Base-by-base conservation (phyloP, 1,140 invertebrate genomes). In the Trachymyrmex septentrionalis region DNA sequence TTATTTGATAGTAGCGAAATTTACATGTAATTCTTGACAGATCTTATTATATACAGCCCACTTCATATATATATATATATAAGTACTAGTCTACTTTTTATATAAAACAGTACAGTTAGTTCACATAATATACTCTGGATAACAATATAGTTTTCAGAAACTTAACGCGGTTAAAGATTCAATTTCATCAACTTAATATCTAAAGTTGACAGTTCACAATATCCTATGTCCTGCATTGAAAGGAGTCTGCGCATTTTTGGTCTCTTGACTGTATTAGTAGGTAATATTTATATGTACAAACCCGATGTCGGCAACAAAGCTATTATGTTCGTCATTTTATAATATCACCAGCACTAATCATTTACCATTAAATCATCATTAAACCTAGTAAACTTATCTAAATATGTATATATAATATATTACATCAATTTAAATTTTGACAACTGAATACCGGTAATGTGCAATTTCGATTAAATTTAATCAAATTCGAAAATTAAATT, bases 271-370 rank as follows among this genome's bases (percentile, higher is more conserved):
- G 57, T 73, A 66, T 53, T 78, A 90, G 88, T 67, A 92, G 91
- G 77, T 87, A 91, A 89, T 93, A 92, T 90, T 92, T 75, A 27
- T 38, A 75, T 34, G 3, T 90, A 92, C 87, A 92, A 72, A 80
- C 24, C 69, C 66, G 48, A 87, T 75, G 44, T 63, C 55, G 53
- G 48, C 71, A 91, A 92, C 53, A 73, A 14, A 88, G 75, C 34
- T 59, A 71, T 16, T 59, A 71, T 16, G 50, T 80, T 55, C 57
- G 66, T 82, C 67, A 85, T 27, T 64, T 59, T 82, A 59, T 14
- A 53, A 21, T 87, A 72, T 84, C 55, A 67, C 44, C 85, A 73
- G 67, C 53, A n/a, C 50, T 89, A 2, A 7, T 38, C 57, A 50
- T 27, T 24, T 80, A 71, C 5, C 21, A 19, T 82, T 77, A 24